phyloP scores from a whole-genome alignment of 2,888 invertebrate species.

The Drosophila fungiperda region DNA sequence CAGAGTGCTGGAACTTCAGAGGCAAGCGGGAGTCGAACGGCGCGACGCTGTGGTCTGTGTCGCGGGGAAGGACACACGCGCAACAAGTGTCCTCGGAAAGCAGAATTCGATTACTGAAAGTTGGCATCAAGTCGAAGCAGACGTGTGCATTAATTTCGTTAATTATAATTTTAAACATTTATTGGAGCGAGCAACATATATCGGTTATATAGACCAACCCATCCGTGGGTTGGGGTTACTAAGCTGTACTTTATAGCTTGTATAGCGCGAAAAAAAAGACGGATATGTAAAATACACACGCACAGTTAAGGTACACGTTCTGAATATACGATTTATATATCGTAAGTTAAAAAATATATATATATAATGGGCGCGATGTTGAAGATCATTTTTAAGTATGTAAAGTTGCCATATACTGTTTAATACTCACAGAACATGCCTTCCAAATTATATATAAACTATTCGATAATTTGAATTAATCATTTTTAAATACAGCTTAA shows the following conservation, averaged over 20 bases:
- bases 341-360: constrained; percentile 14
- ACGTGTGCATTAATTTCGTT: not conserved
- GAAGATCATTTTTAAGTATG: constrained; percentile 6
- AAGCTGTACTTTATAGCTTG: constrained; percentile 26
- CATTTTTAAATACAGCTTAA: not conserved
- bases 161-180: constrained; percentile 51
- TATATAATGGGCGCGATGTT: constrained; percentile 6
- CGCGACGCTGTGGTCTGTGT: constrained; percentile 90
- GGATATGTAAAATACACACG: constrained; percentile 46
- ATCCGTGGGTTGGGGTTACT: constrained; percentile 13
- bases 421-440: constrained; percentile 13
- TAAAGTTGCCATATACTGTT: constrained; percentile 20
- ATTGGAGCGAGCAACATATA: constrained; percentile 58
- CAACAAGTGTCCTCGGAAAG: constrained; percentile 86
- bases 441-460: not conserved
- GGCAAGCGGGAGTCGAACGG: constrained; percentile 2
- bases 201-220: constrained; percentile 33
- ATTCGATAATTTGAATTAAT: not conserved
- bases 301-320: constrained; percentile 34
- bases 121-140: not conserved
- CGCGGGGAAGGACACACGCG: constrained; percentile 90
- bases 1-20: not conserved
- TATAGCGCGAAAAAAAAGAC: constrained; percentile 20
- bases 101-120: constrained; percentile 68
- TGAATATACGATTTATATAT: constrained; percentile 27